Evolutionary conservation across 2,888 invertebrate species (phyloP).

Genomic region (Brachylomia viminalis): DNA sequence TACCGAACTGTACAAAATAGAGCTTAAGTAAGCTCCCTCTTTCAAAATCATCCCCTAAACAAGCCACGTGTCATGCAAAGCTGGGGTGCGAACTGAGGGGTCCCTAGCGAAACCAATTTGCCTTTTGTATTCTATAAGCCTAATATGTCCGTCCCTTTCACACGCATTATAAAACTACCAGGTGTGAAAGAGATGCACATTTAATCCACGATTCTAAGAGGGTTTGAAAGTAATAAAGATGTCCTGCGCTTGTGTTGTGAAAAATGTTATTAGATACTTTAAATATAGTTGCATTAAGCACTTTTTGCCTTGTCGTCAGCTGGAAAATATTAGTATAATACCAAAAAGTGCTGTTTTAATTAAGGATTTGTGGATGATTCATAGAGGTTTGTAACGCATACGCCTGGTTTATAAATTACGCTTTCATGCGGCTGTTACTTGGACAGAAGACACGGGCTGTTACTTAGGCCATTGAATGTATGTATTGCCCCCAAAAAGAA

Average conservation of each 20-base stretch:
- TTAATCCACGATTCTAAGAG: constrained; percentile 69
- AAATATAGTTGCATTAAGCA: constrained; percentile 62
- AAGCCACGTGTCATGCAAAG: constrained; percentile 85
- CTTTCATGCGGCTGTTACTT: constrained; percentile 20
- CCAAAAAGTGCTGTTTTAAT: constrained; percentile 50
- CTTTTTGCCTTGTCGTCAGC: constrained; percentile 51
- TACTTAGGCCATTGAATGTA: constrained; percentile 11
- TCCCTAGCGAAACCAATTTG: constrained; percentile 84
- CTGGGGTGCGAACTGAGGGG: constrained; percentile 80
- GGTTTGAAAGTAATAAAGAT: constrained; percentile 76
- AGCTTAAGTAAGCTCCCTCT: constrained; percentile 69
- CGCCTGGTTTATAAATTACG: constrained; percentile 21
- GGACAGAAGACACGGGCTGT: constrained; percentile 8
- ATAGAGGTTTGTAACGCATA: constrained; percentile 36
- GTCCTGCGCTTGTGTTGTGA: constrained; percentile 61
- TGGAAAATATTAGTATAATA: constrained; percentile 57
- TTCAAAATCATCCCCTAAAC: constrained; percentile 78
- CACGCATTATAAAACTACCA: constrained; percentile 58
- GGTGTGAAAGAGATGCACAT: constrained; percentile 69
- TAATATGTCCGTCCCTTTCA: constrained; percentile 70
- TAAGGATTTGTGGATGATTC: constrained; percentile 51
- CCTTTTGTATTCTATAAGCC: constrained; percentile 80
- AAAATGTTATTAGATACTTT: constrained; percentile 65
- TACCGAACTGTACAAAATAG: constrained; percentile 59
- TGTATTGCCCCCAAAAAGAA: not conserved